Evolutionary conservation across 2,797 vertebrate species (phyloP), one percentile per base, ranked within the genome.

Genomic region (Gorsachius magnificus): DNA sequence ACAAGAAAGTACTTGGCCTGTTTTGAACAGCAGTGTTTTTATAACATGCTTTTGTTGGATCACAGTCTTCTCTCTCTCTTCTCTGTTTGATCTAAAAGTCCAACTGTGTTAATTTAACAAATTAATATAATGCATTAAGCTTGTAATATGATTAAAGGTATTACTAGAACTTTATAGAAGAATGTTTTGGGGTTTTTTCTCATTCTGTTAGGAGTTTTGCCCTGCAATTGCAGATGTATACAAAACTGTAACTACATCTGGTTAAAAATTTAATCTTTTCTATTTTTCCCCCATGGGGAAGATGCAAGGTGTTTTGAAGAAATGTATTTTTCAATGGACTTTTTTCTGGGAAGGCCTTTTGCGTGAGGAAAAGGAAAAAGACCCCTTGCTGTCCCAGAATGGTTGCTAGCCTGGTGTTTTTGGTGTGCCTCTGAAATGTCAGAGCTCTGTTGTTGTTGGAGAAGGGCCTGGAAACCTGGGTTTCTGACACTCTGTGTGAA

Each of bases 41-140:
- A 69, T 72, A 89, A 83, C 6, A 7, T 33, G 19, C 21, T 90
- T 92, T 72, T 86, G 24, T 86, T 95, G 87, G 72, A 83, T 88
- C 28, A 35, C 29, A 66, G 6, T 75, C 21, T 65, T 80, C 35
- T 75, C 36, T 71, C 36, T 29, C 29, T 61, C n/a, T 58, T 38
- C 31, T 58, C 31, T 89, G 31, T 89, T 89, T 92, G 87, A 91
- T 93, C 76, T 94, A 45, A 66, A 96, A 89, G 58, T 88, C 69
- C 46, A 75, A 89, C 79, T 72, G 57, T 94, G 87, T 88, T 94
- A 96, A 95, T 83, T 81, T 19, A 54, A 88, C 77, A 95, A 87
- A 92, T 85, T 88, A 95, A 78, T 29, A 21, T 91, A 81, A 70
- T 76, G 38, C 46, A 83, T 69, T 87, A 80, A 74, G 53, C 69